phyloP scores from a whole-genome alignment of 2,888 invertebrate species.

The Gastrophysa polygoni region DNA sequence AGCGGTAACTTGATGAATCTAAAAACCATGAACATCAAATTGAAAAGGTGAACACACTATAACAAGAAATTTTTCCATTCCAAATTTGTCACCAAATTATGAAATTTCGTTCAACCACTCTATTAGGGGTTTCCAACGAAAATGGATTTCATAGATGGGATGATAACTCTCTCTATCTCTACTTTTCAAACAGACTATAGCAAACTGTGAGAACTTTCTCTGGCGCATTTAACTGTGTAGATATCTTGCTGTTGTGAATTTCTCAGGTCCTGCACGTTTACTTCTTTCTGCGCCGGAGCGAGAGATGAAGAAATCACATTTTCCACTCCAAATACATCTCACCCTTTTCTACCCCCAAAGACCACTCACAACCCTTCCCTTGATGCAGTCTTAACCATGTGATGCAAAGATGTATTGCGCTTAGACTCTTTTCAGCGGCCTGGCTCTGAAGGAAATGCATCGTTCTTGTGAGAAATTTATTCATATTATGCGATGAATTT shows the following conservation, averaged over 20 bases:
- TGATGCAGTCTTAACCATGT: conserved; percentile 54
- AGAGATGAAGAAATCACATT: conserved; percentile 60
- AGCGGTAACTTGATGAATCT: too few species aligned
- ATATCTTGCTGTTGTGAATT: background rate
- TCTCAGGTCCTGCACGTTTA: conserved; percentile 23
- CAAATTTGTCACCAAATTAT: too few species aligned
- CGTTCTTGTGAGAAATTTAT: conserved; percentile 41
- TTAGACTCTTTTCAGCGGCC: conserved; percentile 30
- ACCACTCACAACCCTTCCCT: conserved; percentile 58
- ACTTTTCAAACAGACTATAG: too few species aligned
- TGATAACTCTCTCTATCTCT: too few species aligned
- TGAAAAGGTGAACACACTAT: too few species aligned
- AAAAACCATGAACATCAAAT: too few species aligned
- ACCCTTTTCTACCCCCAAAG: conserved; percentile 47
- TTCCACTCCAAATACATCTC: conserved; percentile 55
- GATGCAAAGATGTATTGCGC: conserved; percentile 52
- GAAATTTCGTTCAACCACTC: too few species aligned
- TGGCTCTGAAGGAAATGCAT: conserved; percentile 34
- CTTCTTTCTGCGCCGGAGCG: conserved; percentile 46
- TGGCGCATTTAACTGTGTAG: background rate
- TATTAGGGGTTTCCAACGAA: too few species aligned
- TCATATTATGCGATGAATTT: conserved; percentile 40
- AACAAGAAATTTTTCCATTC: too few species aligned
- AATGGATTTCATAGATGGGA: too few species aligned
- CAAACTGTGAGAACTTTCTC: too few species aligned